Evolutionary conservation across 2,113 vertebrate species (phyloP).

Genomic region (Aramus guarauna): DNA sequence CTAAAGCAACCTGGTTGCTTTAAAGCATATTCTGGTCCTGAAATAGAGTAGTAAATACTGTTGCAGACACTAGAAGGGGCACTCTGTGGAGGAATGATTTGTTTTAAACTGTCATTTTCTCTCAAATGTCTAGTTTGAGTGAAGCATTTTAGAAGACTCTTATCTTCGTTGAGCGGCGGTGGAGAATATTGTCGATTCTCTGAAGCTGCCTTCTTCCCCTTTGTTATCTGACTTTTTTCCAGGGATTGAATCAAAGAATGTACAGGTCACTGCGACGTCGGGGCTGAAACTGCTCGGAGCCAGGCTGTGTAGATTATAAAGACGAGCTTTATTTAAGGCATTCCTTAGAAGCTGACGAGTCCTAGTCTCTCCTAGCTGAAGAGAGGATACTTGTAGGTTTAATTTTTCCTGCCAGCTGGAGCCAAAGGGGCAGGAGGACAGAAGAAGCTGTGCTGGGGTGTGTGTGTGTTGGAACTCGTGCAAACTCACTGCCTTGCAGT

Average conservation of each 20-base stretch:
- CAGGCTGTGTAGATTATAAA: background rate
- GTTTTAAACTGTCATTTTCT: background rate
- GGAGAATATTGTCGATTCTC: background rate
- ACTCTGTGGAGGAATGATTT: background rate
- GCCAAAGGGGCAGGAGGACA: background rate
- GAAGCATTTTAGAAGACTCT: background rate
- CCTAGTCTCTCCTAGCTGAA: background rate
- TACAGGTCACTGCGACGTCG: background rate
- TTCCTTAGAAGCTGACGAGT: background rate
- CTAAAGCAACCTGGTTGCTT: background rate
- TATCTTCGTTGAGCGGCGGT: background rate
- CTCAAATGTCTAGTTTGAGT: background rate
- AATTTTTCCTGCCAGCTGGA: conserved; percentile 21
- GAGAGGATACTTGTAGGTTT: background rate
- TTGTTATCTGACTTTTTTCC: background rate
- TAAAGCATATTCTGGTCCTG: background rate
- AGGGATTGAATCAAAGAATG: background rate
- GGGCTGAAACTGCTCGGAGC: background rate
- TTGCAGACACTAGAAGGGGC: background rate
- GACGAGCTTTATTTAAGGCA: background rate
- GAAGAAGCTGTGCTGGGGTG: background rate
- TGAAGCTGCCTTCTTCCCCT: background rate
- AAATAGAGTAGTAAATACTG: background rate
- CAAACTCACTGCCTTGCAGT: background rate
- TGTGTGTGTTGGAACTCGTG: background rate